Percentiles rank a stretch among this genome's conserved stretches.
Evolutionary conservation across 1,140 invertebrate genomes (phyloP).

Genomic region (Drosophila kurseongensis): DNA sequence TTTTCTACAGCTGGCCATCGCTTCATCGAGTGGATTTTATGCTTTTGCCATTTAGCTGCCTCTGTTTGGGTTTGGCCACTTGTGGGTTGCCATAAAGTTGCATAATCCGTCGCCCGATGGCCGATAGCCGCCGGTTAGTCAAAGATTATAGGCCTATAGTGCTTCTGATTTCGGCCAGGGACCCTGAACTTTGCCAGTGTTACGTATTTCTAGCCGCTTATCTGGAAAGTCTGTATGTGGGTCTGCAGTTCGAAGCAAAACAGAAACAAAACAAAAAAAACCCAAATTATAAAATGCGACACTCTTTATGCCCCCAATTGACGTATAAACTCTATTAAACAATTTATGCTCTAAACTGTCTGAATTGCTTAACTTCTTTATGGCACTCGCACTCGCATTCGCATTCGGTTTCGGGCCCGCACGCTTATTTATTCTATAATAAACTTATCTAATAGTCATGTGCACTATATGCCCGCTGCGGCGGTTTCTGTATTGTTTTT

Average conservation of each 20-base stretch:
- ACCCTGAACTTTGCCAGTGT: conserved; percentile 21
- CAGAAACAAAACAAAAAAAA: conserved; percentile 3
- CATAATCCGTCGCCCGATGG: conserved; percentile 24
- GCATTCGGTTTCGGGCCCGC: conserved; percentile 34
- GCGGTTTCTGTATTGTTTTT: conserved; percentile 6
- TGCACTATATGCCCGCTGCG: conserved; percentile 33
- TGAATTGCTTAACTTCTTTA: conserved; percentile 78
- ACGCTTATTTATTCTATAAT: conserved; percentile 70
- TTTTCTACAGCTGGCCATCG: conserved; percentile 24
- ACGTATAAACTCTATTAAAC: conserved; percentile 68
- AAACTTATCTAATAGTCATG: conserved; percentile 77
- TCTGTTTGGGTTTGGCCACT: conserved; percentile 23
- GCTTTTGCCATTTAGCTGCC: conserved; percentile 4
- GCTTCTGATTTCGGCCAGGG: conserved; percentile 4
- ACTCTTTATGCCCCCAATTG: conserved; percentile 59
- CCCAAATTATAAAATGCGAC: conserved; percentile 40
- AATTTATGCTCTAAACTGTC: conserved; percentile 72
- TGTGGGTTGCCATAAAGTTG: conserved; percentile 30
- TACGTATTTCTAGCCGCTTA: conserved; percentile 17
- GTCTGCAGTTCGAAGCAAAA: conserved; percentile 8
- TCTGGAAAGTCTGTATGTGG: conserved; percentile 4
- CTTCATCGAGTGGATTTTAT: conserved; percentile 21
- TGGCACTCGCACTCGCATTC: conserved; percentile 30
- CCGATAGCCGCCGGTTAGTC: not conserved
- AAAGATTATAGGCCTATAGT: conserved; percentile 13